Conservation (phyloP, 1,140 invertebrate genomes). For the Achroia grisella region DNA sequence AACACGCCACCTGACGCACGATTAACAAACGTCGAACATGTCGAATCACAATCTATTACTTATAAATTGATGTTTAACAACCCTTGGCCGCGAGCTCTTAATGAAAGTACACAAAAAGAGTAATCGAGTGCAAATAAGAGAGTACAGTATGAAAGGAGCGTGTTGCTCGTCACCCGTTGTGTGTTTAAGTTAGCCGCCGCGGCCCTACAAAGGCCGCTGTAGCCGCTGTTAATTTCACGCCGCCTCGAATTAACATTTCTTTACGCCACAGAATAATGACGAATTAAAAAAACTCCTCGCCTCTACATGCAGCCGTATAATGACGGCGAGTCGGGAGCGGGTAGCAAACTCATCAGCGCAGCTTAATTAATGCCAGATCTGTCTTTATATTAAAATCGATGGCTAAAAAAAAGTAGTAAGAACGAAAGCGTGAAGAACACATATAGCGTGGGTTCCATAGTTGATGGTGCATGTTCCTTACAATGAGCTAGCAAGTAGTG, state of each 20-base stretch:
- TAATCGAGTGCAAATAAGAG: constrained; percentile 67
- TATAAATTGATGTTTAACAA: constrained; percentile 57
- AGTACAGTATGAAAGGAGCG: constrained; percentile 52
- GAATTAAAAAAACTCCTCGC: constrained; percentile 71
- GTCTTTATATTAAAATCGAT: constrained; percentile 69
- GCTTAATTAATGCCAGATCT: constrained; percentile 71
- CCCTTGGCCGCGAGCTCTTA: constrained; percentile 33
- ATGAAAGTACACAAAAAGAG: constrained; percentile 57
- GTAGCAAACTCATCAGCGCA: constrained; percentile 60
- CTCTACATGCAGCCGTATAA: constrained; percentile 66
- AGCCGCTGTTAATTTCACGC: constrained; percentile 73
- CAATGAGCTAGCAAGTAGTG: too few species aligned
- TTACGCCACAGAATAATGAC: constrained; percentile 72
- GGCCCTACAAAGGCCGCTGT: constrained; percentile 63
- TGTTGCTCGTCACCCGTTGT: constrained; percentile 64
- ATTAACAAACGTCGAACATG: constrained; percentile 21
- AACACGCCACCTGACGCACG: constrained; percentile 1
- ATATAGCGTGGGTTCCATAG: too few species aligned
- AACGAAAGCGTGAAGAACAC: too few species aligned
- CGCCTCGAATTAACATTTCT: constrained; percentile 74
- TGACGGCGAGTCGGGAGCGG: constrained; percentile 39
- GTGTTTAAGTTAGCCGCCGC: constrained; percentile 66
- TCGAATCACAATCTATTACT: constrained; percentile 28
- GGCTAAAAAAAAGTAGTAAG: too few species aligned
- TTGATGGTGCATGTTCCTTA: too few species aligned